phyloP scores from a whole-genome alignment of 2,888 invertebrate species.

The Acleris holmiana region DNA sequence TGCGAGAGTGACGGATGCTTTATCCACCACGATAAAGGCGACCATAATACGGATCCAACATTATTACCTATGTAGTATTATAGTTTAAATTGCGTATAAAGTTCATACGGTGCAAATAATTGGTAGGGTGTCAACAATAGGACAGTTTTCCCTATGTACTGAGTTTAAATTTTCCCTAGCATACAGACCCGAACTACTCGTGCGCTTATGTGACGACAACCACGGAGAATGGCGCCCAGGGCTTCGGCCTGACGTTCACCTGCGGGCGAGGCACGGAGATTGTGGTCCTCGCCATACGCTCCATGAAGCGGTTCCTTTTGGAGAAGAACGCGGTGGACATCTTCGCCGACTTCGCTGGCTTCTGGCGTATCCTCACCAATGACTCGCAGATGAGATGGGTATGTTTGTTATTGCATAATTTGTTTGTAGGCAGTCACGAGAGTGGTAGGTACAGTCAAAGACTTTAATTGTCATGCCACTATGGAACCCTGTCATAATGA shows the following conservation, averaged over 20 bases:
- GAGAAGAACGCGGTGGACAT: conserved; percentile 88
- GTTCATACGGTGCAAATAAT: too few species aligned
- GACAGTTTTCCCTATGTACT: conserved; percentile 34
- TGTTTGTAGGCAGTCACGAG: neutral
- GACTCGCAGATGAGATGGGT: conserved; percentile 97
- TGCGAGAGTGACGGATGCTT: too few species aligned
- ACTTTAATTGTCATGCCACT: too few species aligned
- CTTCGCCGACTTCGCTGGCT: conserved; percentile 89
- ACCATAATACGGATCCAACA: too few species aligned
- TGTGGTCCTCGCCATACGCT: conserved; percentile 89
- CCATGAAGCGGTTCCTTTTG: conserved; percentile 88
- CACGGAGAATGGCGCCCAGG: conserved; percentile 86
- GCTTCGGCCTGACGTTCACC: conserved; percentile 94
- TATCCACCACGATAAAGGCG: too few species aligned
- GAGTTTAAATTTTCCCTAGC: conserved; percentile 75
- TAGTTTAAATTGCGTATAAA: too few species aligned
- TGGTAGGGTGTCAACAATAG: neutral
- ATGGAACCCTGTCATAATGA: too few species aligned
- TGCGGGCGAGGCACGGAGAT: conserved; percentile 95
- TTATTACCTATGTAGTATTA: too few species aligned
- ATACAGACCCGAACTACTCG: conserved; percentile 95
- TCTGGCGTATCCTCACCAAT: conserved; percentile 93
- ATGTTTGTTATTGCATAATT: conserved; percentile 42
- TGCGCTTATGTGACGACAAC: conserved; percentile 94
- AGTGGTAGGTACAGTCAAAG: too few species aligned